A percentile compares a stretch with the other conserved stretches of the same genome.
phyloP scores from a whole-genome alignment of 30 jellyfish, hydroid and myxozoan genomes.

The Aurelia sp. region DNA sequence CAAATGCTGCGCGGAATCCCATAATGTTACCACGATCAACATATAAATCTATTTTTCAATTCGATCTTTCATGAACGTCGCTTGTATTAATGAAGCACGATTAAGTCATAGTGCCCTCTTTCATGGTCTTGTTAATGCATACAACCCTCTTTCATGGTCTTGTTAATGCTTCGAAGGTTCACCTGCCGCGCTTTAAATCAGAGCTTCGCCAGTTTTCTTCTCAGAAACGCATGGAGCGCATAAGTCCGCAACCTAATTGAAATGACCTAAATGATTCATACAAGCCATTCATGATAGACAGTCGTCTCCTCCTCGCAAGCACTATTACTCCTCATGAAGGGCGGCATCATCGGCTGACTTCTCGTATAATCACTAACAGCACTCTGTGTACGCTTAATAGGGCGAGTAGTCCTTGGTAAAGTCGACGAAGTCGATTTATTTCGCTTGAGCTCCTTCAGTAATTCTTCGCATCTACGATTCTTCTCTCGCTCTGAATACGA shows the following conservation, averaged over 20 bases:
- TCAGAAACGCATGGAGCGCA: no score
- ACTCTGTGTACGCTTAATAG: slow-evolving; percentile 77
- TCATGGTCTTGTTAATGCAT: no score
- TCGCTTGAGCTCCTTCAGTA: slow-evolving; percentile 92
- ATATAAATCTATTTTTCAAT: no score
- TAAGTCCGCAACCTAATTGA: not conserved
- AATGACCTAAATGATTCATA: slow-evolving; percentile 15
- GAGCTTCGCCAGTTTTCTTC: no score
- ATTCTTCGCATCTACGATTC: slow-evolving; percentile 88
- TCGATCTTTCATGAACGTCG: no score
- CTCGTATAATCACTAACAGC: slow-evolving; percentile 74
- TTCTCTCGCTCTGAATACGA: slow-evolving; percentile 93
- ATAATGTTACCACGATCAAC: no score
- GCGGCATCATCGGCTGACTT: slow-evolving; percentile 77
- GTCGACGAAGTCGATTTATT: slow-evolving; percentile 45
- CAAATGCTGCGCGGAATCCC: no score
- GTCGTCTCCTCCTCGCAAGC: slow-evolving; percentile 87
- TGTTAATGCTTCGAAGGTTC: no score
- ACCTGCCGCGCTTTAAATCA: no score
- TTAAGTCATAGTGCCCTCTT: no score
- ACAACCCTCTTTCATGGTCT: no score
- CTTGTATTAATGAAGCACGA: no score
- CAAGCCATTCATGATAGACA: slow-evolving; percentile 97
- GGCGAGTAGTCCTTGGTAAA: slow-evolving; percentile 54
- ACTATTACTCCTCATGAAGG: slow-evolving; percentile 69